Evolutionary conservation across 2,797 vertebrate genomes (phyloP).

Genomic region (Anguilla pacifica): DNA sequence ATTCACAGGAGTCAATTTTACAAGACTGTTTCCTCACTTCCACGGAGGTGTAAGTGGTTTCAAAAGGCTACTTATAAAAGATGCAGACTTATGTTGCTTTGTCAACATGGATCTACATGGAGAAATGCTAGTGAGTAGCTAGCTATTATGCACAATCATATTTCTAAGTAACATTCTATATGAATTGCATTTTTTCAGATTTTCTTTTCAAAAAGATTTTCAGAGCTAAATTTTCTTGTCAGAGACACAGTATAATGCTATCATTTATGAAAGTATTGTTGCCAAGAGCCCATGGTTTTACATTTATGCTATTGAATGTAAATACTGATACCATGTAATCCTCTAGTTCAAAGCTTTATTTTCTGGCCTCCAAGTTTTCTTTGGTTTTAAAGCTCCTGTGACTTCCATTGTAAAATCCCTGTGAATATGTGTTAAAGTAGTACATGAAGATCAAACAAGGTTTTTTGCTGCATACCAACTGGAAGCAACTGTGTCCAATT

Average conservation of each 20-base stretch:
- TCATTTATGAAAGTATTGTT: not conserved
- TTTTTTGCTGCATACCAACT: not conserved
- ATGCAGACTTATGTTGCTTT: not conserved
- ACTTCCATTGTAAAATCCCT: not conserved
- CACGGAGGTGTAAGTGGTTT: not conserved
- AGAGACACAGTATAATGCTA: not conserved
- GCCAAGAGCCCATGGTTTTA: not conserved
- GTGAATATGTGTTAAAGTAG: not conserved
- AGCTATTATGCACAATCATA: not conserved
- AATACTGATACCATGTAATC: not conserved
- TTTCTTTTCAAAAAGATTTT: not conserved
- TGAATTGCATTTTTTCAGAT: not conserved
- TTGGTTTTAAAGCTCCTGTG: not conserved
- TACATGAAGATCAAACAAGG: not conserved
- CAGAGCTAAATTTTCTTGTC: not conserved
- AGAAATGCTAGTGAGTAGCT: not conserved
- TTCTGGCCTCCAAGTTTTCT: not conserved
- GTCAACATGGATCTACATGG: not conserved
- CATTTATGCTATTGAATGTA: not conserved
- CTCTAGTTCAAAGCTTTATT: not conserved
- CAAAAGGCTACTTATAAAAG: not conserved
- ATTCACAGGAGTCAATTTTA: not conserved
- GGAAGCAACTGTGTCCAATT: not conserved
- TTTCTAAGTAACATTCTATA: not conserved
- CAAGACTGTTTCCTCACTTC: not conserved